Conservation (phyloP, 2,888 invertebrate species). For the Sialis fuliginosa region DNA sequence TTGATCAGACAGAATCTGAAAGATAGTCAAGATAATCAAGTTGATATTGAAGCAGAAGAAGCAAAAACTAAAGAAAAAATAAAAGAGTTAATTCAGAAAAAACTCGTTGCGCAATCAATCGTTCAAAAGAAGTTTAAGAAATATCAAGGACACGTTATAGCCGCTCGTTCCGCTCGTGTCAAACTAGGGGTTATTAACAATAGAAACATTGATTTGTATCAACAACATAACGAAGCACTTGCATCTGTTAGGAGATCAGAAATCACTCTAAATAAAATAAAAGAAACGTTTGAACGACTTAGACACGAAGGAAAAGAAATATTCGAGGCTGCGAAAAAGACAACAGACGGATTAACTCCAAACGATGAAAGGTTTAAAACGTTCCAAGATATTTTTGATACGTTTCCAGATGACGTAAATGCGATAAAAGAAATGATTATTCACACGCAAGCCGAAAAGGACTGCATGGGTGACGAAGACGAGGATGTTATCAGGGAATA, state of each 20-base stretch:
- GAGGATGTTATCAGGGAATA: conserved; percentile 45
- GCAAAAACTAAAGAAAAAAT: conserved; percentile 11
- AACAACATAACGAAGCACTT: conserved; percentile 18
- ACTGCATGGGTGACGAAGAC: conserved; percentile 39
- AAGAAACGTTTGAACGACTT: conserved; percentile 17
- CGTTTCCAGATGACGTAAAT: conserved; percentile 31
- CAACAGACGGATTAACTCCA: conserved; percentile 37
- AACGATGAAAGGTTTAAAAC: conserved; percentile 34
- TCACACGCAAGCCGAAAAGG: conserved; percentile 41
- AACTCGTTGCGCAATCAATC: conserved; percentile 16
- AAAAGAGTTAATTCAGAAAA: conserved; percentile 15
- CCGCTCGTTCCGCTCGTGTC: neutral
- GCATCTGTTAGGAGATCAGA: conserved; percentile 18
- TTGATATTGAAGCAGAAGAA: conserved; percentile 18
- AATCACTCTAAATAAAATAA: conserved; percentile 18
- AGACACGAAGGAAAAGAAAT: conserved; percentile 31
- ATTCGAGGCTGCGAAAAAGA: conserved; percentile 31
- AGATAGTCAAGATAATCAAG: conserved; percentile 14
- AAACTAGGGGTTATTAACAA: conserved; percentile 15
- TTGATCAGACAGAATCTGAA: conserved; percentile 8
- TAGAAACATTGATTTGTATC: conserved; percentile 17
- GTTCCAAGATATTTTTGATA: conserved; percentile 29
- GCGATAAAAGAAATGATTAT: conserved; percentile 35
- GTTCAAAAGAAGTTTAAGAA: conserved; percentile 14
- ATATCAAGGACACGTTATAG: neutral